Evolutionary conservation across 1,140 invertebrate species (phyloP), one percentile per base, ranked within the genome.

Genomic region (Monomorium pharaonis): DNA sequence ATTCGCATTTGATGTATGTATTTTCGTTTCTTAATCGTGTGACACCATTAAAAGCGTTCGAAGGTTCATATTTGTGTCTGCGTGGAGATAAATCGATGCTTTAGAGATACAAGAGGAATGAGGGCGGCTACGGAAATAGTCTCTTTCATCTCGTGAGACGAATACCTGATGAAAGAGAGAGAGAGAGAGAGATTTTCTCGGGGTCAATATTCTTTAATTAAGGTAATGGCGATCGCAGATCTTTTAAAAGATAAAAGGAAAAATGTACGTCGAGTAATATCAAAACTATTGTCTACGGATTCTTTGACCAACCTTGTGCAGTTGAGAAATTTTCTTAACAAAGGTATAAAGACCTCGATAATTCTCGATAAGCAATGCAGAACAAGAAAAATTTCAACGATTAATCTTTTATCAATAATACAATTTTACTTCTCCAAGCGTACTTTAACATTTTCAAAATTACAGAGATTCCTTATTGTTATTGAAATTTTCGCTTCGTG

Each of bases 181-280:
- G 21, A 56, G 21, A 56, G 9, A 56, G 65, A 54, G 24, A 9
- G 4, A 33, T 47, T 37, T 81, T 37, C 33, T 58, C 24, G 1
- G 14, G n/a, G n/a, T 60, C 67, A 33, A 72, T 83, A 74, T 83
- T 83, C 27, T 37, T 58, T 74, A 72, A 83, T 83, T 83, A 83
- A 74, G 42, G 27, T 83, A 83, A 83, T 60, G 78, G 65, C 49
- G 56, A 54, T 65, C n/a, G 24, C 30, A 3, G 24, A 67, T 21
- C 27, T 67, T 65, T 44, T 24, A 62, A 24, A 2, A 67, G 76
- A 80, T 80, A 37, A 58, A 42, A 70, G 33, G 37, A 18, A 44
- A 70, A 44, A 70, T 81, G 14, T 58, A 30, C 18, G 1, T n/a
- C n/a, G 33, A 51, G 21, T 44, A 65, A 37, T 56, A 24, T 12